Percentiles rank a stretch among this genome's conserved stretches.
phyloP scores from a whole-genome alignment of 2,888 invertebrate genomes.

The Encarsia formosa region DNA sequence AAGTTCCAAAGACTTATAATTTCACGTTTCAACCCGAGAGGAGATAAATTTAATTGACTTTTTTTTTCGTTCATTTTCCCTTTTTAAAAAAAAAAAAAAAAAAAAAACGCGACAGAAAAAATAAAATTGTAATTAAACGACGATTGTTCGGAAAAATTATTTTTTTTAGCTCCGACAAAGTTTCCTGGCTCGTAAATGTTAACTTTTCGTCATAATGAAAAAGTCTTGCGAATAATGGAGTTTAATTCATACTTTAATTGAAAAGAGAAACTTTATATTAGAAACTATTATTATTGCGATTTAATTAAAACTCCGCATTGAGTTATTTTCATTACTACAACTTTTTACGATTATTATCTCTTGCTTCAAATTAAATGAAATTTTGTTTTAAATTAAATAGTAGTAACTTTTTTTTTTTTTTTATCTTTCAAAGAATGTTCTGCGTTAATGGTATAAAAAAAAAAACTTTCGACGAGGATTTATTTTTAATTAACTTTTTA shows the following conservation, averaged over 20 bases:
- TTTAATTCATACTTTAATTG: slow-evolving; percentile 21
- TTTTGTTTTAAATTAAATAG: no score
- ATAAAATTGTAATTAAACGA: slow-evolving; percentile 15
- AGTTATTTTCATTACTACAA: no score
- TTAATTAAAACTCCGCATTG: no score
- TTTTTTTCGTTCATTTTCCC: slow-evolving; percentile 8
- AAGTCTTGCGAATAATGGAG: slow-evolving; percentile 17
- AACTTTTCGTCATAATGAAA: slow-evolving; percentile 17
- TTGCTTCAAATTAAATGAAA: slow-evolving; percentile 16
- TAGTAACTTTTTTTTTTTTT: no score
- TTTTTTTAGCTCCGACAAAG: slow-evolving; percentile 12
- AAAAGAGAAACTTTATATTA: slow-evolving; percentile 20
- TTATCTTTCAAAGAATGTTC: no score
- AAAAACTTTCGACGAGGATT: no score
- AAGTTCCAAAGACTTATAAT: slow-evolving; percentile 14
- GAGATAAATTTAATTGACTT: slow-evolving; percentile 21
- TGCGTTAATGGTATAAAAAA: no score
- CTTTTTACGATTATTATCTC: slow-evolving; percentile 18
- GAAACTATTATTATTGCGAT: slow-evolving; percentile 16
- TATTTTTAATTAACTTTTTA: no score
- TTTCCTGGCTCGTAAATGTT: slow-evolving; percentile 7
- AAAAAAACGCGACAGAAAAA: no score
- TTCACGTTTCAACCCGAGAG: slow-evolving; percentile 11
- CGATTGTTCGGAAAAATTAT: slow-evolving; percentile 16
- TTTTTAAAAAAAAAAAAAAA: background rate